These are phyloP conservation scores for Scrobipalpa costella DNA, from an alignment of 2,888 invertebrate genomes.

Conservation along the genomic window DNA sequence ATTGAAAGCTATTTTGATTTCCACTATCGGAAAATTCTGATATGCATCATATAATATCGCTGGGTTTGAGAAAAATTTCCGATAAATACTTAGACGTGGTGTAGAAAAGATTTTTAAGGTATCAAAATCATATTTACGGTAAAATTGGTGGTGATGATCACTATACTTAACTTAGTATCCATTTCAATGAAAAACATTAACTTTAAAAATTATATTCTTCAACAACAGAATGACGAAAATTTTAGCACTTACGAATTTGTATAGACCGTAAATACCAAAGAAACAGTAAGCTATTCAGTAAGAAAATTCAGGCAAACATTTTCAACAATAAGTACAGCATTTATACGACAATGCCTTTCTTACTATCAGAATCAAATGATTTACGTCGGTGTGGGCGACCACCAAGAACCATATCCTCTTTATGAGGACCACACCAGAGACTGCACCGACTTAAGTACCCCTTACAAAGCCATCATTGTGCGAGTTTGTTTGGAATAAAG, in stretches of 20 bases:
- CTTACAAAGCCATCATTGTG: slow-evolving; percentile 20
- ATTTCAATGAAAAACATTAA: too few relatives aligned
- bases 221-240: too few relatives aligned
- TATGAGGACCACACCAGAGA: slow-evolving; percentile 14
- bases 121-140: too few relatives aligned
- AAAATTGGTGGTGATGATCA: too few relatives aligned
- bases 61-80: background rate
- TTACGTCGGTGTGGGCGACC: background rate
- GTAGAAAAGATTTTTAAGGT: background rate
- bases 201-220: too few relatives aligned
- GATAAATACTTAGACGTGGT: background rate
- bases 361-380: background rate
- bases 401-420: slow-evolving; percentile 3
- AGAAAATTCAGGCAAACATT: too few relatives aligned
- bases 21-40: background rate
- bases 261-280: too few relatives aligned
- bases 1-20: slow-evolving; percentile 10
- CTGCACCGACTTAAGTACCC: slow-evolving; percentile 16
- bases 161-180: too few relatives aligned
- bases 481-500: slow-evolving; percentile 24
- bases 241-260: too few relatives aligned
- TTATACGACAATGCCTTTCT: too few relatives aligned
- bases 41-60: background rate
- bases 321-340: too few relatives aligned
- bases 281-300: too few relatives aligned